Evolutionary conservation across 2,888 invertebrate genomes (phyloP).

Genomic region (Theretra japonica): DNA sequence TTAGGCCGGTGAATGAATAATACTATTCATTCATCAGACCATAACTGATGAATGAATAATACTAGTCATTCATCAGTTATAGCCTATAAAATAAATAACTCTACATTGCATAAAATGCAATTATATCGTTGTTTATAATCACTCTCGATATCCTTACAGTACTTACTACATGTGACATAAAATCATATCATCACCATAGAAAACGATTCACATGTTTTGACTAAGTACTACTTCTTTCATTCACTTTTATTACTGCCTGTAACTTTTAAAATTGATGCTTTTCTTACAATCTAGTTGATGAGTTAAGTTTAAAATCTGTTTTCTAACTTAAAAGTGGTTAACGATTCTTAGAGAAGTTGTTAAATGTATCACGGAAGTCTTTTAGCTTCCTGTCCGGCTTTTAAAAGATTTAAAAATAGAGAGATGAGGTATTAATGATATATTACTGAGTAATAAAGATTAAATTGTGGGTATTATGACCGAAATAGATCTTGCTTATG

Average conservation of each 20-base stretch:
- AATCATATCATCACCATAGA: neutral
- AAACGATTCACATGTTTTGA: neutral
- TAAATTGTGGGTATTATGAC: neutral
- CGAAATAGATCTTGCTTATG: neutral
- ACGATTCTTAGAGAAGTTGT: constrained; percentile 41
- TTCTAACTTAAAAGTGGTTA: constrained; percentile 57
- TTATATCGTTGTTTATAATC: too few species aligned
- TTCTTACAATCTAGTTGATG: constrained; percentile 59
- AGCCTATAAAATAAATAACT: too few species aligned
- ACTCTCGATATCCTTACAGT: too few species aligned
- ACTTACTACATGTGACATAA: too few species aligned
- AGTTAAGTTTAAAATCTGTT: constrained; percentile 65
- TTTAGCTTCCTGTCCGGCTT: constrained; percentile 31
- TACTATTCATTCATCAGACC: too few species aligned
- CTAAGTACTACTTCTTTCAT: neutral
- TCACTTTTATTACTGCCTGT: constrained; percentile 56
- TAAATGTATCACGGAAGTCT: constrained; percentile 14
- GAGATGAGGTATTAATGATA: too few species aligned
- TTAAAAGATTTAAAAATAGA: constrained; percentile 5
- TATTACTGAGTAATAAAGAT: neutral
- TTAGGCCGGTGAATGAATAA: too few species aligned
- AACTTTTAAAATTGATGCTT: constrained; percentile 69
- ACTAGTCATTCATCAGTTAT: too few species aligned
- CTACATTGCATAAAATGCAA: too few species aligned
- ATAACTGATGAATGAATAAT: too few species aligned